Evolutionary conservation across 1,140 invertebrate species (phyloP), one percentile per base, ranked within the genome.

Genomic region (Brachionus paranguensis): DNA sequence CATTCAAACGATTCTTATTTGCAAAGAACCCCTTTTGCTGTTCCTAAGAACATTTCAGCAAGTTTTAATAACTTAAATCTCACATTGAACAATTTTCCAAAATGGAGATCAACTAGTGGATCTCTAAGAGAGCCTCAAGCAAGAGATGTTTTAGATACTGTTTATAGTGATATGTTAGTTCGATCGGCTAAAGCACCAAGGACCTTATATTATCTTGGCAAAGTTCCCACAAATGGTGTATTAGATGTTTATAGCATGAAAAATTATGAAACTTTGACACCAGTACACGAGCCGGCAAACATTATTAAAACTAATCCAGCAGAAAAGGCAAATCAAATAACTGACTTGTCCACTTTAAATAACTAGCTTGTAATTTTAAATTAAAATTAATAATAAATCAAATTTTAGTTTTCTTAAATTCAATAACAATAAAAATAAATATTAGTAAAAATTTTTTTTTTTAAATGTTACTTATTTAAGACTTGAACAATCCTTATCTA

Each of bases 161-260:
- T 53, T 70, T 83, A 83, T 72, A 47, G 24, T 17, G n/a, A 45
- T 11, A 55, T 68, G 60, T 45, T 68, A 17, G 17, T 68, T n/a
- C 10, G 27, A 17, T 47, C 60, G 2, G 27, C 7, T 24, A 47
- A 55, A 5, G 53, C 53, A 43, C 81, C 81, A 10, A 53, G 81
- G n/a, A 83, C 81, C 14, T 83, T 68, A 45, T 55, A 83, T 55
- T 83, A 83, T 83, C 24, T 83, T 6, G 81, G 81, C 11, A 83
- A 83, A 55, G 68, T 68, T 53, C 81, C 81, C 41, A 81, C 53
- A 5, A 81, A 68, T 64, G 78, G 64, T 27, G 53, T 20, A 64
- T 37, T 81, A 68, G 78, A 81, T 68, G 64, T 81, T 60, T 81
- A 64, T 27, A 81, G 78, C 43, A 60, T 60, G 53, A 81, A 81